Percentiles rank a stretch among this genome's conserved stretches.
Evolutionary conservation across 2,113 vertebrate species (phyloP).

Genomic region (Antechinus stuartii): DNA sequence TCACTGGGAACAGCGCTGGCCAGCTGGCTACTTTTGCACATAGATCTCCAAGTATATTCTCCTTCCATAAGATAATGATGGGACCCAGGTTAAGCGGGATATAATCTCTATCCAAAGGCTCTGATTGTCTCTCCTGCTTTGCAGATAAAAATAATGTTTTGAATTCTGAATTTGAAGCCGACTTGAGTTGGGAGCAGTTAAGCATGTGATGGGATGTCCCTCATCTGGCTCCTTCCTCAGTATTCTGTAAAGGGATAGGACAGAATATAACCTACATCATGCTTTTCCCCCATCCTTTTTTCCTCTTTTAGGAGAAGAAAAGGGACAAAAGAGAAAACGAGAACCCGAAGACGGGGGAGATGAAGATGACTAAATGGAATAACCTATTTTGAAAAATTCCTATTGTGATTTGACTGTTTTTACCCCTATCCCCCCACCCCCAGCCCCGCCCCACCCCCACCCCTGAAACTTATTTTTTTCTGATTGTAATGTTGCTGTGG

Average conservation of each 20-base stretch:
- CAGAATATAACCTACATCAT: accelerated
- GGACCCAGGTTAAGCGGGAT: neutral
- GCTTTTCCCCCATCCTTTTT: slow-evolving; percentile 8
- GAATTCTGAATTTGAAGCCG: neutral
- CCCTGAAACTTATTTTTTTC: slow-evolving; percentile 79
- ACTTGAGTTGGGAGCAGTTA: neutral
- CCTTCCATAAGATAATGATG: neutral
- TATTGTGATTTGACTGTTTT: slow-evolving; percentile 96
- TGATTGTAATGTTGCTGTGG: slow-evolving; percentile 93
- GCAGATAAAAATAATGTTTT: neutral
- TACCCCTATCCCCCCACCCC: slow-evolving; percentile 85
- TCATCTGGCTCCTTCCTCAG: neutral
- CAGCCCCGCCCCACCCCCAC: slow-evolving; percentile 63
- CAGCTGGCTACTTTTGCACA: accelerated
- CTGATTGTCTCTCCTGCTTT: neutral
- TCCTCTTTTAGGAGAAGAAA: slow-evolving; percentile 87
- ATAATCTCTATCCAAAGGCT: neutral
- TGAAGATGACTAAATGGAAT: slow-evolving; percentile 92
- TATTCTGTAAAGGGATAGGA: neutral
- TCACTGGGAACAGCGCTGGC: neutral
- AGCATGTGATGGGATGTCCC: neutral
- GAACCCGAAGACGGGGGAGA: slow-evolving; percentile 96
- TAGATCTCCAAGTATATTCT: neutral
- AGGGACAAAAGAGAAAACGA: slow-evolving; percentile 97
- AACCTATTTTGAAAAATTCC: slow-evolving; percentile 85